Evolutionary conservation across 2,888 invertebrate species (phyloP), one percentile per base, ranked within the genome.

Genomic region (Fragum sueziense): DNA sequence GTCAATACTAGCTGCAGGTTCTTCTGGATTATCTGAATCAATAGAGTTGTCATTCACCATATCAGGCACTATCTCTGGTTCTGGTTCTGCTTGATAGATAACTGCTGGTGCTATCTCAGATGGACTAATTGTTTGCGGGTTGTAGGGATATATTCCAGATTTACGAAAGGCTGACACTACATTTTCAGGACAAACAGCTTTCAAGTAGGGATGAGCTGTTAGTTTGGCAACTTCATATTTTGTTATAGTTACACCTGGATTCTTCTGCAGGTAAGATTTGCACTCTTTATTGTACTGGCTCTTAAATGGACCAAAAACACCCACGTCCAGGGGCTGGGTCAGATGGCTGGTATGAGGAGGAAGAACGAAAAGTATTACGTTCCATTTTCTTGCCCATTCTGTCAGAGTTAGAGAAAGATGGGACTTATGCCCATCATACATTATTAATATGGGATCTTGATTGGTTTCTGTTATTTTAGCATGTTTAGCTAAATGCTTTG

Each of bases 301-400:
- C 22, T 79, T 76, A 2, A 79, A 41, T 6, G 74, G 79, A 7
- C 74, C 79, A 62, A 79, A 79, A 0, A 79, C 65, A 25, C 52
- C 70, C 34, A 76, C 71, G 41, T 76, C 79, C 7, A 79, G 41
- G 57, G 79, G 70, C 54, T 82, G n/a, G n/a, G n/a, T n/a, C n/a
- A n/a, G n/a, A n/a, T n/a, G n/a, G n/a, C n/a, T n/a, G n/a, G n/a
- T n/a, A n/a, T n/a, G n/a, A n/a, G n/a, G n/a, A n/a, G n/a, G n/a
- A 76, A 73, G 54, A 14, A 79, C 79, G 74, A 74, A 76, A 7
- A 76, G 27, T 17, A 82, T 52, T 34, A 72, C 73, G 75, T 82
- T 83, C 0, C 67, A 52, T 47, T 73, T 71, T 70, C 33, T 70
- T 25, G 82, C 76, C 79, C 79, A 82, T 14, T 76, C 62, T 17